Percentiles rank a stretch among this genome's conserved stretches.
Conservation (phyloP, 2,797 vertebrate species). For the Crypturellus tataupa region DNA sequence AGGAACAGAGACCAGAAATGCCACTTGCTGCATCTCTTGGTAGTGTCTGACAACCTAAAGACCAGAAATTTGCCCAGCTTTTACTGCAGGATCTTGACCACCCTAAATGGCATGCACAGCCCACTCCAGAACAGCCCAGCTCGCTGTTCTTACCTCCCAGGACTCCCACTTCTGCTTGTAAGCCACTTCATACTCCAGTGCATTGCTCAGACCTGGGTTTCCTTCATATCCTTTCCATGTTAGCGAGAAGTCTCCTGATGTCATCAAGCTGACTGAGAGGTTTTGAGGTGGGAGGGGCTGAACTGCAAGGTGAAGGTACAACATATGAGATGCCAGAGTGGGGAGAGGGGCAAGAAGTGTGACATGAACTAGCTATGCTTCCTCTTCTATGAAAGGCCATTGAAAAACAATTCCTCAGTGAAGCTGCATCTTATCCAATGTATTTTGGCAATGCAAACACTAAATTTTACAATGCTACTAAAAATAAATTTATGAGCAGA, state of each 20-base stretch:
- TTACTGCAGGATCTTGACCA: neutral
- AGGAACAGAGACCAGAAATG: neutral
- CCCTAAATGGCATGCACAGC: neutral
- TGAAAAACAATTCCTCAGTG: neutral
- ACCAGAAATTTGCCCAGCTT: neutral
- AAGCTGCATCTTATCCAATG: neutral
- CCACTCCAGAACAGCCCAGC: neutral
- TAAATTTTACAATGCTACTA: too few relatives aligned
- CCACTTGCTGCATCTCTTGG: neutral
- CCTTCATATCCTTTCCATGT: constrained; percentile 51
- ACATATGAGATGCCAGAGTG: neutral
- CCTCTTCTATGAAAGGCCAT: neutral
- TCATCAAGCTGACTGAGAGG: neutral
- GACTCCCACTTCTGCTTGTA: constrained; percentile 72
- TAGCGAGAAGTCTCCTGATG: constrained; percentile 53
- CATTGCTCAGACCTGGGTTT: constrained; percentile 1
- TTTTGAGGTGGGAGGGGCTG: constrained; percentile 65
- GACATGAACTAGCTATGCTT: neutral
- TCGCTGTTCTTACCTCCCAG: constrained; percentile 76
- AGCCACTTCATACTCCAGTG: constrained; percentile 74
- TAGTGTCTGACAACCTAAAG: neutral
- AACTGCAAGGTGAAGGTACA: constrained; percentile 59
- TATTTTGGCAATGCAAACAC: neutral
- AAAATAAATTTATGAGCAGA: neutral
- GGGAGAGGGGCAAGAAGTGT: neutral